These are phyloP conservation scores for Leucophenga varia DNA, from an alignment of 1,140 invertebrate species.

Conservation along the genomic window DNA sequence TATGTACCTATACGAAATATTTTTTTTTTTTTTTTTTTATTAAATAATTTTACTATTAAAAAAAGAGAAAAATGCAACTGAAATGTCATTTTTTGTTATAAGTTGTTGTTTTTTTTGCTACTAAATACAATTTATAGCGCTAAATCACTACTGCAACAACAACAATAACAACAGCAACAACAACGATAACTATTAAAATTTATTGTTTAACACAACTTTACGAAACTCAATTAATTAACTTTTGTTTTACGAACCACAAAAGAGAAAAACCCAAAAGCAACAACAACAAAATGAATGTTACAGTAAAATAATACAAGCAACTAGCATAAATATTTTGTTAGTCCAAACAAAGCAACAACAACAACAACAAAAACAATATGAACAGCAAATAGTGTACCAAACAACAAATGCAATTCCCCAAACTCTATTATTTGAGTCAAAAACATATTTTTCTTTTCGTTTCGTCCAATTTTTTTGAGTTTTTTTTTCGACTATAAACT, in stretches of 20 bases:
- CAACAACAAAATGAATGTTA: constrained; percentile 13
- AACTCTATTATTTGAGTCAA: constrained; percentile 35
- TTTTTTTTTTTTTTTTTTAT: no score
- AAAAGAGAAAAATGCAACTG: no score
- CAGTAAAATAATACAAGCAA: constrained; percentile 20
- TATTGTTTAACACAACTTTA: constrained; percentile 47
- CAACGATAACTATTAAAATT: constrained; percentile 40
- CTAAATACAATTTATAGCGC: no score
- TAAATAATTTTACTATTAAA: no score
- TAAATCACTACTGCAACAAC: no score
- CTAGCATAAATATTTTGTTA: constrained; percentile 43
- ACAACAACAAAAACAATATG: constrained; percentile 31
- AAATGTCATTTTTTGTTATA: no score
- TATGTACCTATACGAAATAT: no score
- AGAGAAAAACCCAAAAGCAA: constrained; percentile 14
- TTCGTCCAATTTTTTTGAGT: no score
- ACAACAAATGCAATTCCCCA: constrained; percentile 18
- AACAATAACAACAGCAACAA: constrained; percentile 12
- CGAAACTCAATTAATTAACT: constrained; percentile 53
- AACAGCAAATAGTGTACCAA: constrained; percentile 10
- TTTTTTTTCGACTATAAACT: no score
- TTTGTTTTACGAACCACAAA: constrained; percentile 32
- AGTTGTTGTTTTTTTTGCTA: no score
- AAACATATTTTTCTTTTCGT: no score
- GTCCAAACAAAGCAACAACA: constrained; percentile 19